A percentile compares a stretch with the other conserved stretches of the same genome.
phyloP scores from a whole-genome alignment of 1,140 invertebrate genomes.

The Hycleus phaleratus region DNA sequence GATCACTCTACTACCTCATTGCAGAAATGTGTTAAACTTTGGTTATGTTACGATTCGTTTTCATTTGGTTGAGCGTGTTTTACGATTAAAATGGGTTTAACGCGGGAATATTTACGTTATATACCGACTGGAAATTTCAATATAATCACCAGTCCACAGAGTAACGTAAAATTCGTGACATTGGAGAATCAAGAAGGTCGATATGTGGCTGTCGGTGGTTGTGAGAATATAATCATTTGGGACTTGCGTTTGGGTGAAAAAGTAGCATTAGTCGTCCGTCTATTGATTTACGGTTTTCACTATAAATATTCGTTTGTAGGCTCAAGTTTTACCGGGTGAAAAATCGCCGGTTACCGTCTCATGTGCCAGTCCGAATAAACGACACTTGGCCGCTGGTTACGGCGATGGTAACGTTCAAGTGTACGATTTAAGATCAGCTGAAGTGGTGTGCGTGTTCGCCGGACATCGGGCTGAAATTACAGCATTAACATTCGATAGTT shows the following conservation, averaged over 20 bases:
- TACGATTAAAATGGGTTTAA: constrained; percentile 72
- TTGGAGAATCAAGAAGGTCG: constrained; percentile 67
- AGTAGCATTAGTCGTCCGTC: constrained; percentile 45
- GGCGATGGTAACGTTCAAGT: constrained; percentile 80
- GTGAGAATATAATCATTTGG: constrained; percentile 91
- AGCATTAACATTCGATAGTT: constrained; percentile 68
- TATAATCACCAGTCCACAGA: constrained; percentile 70
- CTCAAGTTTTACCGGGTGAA: constrained; percentile 67
- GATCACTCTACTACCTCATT: too few relatives aligned
- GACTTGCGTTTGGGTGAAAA: constrained; percentile 85
- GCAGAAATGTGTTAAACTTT: too few relatives aligned
- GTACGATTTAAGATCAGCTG: constrained; percentile 64
- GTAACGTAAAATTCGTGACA: constrained; percentile 71
- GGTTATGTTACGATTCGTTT: too few relatives aligned
- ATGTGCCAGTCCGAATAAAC: constrained; percentile 60
- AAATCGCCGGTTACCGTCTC: constrained; percentile 69
- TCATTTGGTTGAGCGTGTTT: too few relatives aligned
- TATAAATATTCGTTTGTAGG: constrained; percentile 42
- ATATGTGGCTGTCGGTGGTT: constrained; percentile 80
- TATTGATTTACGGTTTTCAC: constrained; percentile 9
- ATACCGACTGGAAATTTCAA: constrained; percentile 74
- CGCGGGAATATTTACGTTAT: constrained; percentile 94
- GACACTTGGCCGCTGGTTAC: constrained; percentile 84
- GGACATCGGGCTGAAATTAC: constrained; percentile 86
- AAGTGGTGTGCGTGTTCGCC: constrained; percentile 69